Percentiles rank a stretch among this genome's conserved stretches.
phyloP scores from a whole-genome alignment of 1,140 invertebrate genomes.

The Ceratoteleas bidentatus region DNA sequence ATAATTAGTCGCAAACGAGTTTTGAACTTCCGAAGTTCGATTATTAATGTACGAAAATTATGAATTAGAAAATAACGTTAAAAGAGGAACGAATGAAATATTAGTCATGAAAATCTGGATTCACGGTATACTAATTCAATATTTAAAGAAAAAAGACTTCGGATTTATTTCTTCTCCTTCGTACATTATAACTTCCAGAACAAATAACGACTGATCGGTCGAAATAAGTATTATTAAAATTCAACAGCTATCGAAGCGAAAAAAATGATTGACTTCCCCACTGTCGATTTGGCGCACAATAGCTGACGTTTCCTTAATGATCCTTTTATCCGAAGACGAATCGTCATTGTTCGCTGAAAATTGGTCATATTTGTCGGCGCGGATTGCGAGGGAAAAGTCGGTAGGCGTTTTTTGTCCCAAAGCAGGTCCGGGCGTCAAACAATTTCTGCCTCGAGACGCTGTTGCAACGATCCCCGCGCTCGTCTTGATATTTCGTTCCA shows the following conservation, averaged over 20 bases:
- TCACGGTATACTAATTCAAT: no score
- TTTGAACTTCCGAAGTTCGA: no score
- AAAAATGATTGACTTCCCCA: background rate
- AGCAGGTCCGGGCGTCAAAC: slow-evolving; percentile 31
- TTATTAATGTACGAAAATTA: no score
- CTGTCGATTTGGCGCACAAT: slow-evolving; percentile 10
- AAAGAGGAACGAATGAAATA: no score
- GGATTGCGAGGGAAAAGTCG: slow-evolving; percentile 16
- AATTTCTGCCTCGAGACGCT: slow-evolving; percentile 29
- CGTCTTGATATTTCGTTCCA: slow-evolving; percentile 24
- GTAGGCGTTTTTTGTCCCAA: slow-evolving; percentile 9
- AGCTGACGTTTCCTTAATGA: slow-evolving; percentile 27
- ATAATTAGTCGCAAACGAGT: no score
- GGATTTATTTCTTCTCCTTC: no score
- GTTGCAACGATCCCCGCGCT: slow-evolving; percentile 7
- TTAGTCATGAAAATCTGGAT: no score
- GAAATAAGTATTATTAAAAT: no score
- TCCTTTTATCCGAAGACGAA: slow-evolving; percentile 15
- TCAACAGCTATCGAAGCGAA: background rate
- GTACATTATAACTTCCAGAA: no score
- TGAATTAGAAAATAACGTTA: no score
- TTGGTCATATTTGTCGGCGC: slow-evolving; percentile 27
- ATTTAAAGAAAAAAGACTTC: no score
- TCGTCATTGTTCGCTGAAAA: slow-evolving; percentile 32
- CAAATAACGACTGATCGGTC: no score